Evolutionary conservation across 2,888 invertebrate species (phyloP), one percentile per base, ranked within the genome.

Genomic region (Tolmerus cingulatus): DNA sequence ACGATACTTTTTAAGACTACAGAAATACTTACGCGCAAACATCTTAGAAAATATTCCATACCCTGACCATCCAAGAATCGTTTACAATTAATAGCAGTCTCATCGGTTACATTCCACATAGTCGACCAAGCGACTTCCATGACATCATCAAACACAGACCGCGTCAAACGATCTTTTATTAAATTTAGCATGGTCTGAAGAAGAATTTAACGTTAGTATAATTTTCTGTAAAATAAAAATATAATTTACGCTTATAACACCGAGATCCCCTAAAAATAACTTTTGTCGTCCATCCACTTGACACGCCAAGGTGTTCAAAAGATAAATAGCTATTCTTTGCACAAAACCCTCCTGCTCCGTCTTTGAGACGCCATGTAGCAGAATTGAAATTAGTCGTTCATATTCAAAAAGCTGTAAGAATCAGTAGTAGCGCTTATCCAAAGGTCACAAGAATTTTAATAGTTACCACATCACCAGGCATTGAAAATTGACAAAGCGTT

Each of bases 21-120:
- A 86, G 51, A 34, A 78, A 57, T 87, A 92, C 92, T 92, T 93
- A 98, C 97, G 93, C 95, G 94, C 87, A 98, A 95, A 92, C 99
- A 99, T 89, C 95, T 95, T 16, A 97, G 94, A 93, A 99, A 99
- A 90, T 96, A 95, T 89, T 96, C 95, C 97, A 99, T 97, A 89
- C 99, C 99, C 74, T 95, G 94, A 88, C 96, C 95, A 90, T 97
- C 95, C 87, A 99, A 94, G 93, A 99, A 99, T 90, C 97, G 94
- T 92, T 96, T 95, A 93, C 99, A 99, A 93, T 99, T 99, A 90
- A 96, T 94, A 74, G 98, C 97, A 14, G 98, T 99, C 93, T 99
- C 99, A 92, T 99, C 99, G 46, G 97, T 97, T 89, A 97, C 97
- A 93, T 99, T 99, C 99, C 99, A 99, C 97, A 99, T 97, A n/a